Evolutionary conservation across 2,797 vertebrate species (phyloP).

Genomic region (Rousettus madagascariensis): DNA sequence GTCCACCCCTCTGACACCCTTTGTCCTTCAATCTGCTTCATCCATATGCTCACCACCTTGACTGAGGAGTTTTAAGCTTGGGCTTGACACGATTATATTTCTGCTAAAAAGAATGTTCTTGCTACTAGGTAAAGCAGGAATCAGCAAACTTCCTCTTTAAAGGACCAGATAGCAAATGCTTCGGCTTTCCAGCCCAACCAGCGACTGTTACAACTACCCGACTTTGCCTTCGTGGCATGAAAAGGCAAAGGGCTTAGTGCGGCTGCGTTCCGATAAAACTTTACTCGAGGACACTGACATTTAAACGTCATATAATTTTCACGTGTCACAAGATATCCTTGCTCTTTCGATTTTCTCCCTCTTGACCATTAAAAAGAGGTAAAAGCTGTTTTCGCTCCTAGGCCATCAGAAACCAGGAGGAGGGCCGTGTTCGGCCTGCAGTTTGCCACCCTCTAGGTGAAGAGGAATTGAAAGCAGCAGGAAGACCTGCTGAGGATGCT

Average conservation of each 20-base stretch:
- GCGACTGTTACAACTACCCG: not conserved
- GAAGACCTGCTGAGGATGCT: not conserved
- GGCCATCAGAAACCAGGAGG: not conserved
- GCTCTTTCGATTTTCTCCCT: not conserved
- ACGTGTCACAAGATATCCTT: not conserved
- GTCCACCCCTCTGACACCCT: accelerated
- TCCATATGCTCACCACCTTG: not conserved
- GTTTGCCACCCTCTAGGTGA: not conserved
- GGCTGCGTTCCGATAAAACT: not conserved
- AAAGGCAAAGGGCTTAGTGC: not conserved
- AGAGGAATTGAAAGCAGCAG: not conserved
- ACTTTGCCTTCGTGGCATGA: not conserved
- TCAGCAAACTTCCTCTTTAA: not conserved
- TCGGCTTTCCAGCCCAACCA: not conserved
- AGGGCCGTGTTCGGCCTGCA: not conserved
- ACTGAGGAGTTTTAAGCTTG: not conserved
- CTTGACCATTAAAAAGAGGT: not conserved
- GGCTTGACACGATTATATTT: not conserved
- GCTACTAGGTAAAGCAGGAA: not conserved
- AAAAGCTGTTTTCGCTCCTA: not conserved
- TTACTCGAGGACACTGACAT: not conserved
- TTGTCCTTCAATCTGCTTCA: not conserved
- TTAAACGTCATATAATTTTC: not conserved
- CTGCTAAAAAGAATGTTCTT: not conserved
- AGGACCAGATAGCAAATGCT: not conserved